Evolutionary conservation across 1,140 invertebrate genomes (phyloP).

Genomic region (Drosophila gunungcola): DNA sequence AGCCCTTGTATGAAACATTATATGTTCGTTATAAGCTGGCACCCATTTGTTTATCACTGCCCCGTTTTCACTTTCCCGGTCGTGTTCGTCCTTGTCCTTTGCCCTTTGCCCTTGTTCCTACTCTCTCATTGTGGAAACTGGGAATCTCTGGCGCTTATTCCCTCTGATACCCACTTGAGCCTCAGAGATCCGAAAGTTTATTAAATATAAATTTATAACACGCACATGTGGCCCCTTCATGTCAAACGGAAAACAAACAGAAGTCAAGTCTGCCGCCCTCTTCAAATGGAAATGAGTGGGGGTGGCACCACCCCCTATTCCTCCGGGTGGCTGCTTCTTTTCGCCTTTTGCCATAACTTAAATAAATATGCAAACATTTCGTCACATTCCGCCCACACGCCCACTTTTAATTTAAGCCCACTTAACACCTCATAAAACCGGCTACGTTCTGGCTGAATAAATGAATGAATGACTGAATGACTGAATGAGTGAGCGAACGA

Average conservation of each 20-base stretch:
- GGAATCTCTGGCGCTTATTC: conserved; percentile 7
- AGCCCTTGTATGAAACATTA: conserved; percentile 8
- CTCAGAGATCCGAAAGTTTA: conserved; percentile 60
- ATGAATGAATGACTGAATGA: conserved; percentile 40
- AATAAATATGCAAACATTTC: conserved; percentile 81
- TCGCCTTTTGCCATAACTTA: conserved; percentile 69
- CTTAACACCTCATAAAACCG: conserved; percentile 82
- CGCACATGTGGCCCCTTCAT: conserved; percentile 62
- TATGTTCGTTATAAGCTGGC: conserved; percentile 27
- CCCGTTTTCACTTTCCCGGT: conserved; percentile 22
- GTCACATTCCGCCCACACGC: conserved; percentile 60
- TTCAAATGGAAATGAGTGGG: conserved; percentile 39
- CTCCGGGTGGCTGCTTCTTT: conserved; percentile 34
- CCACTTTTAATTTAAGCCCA: conserved; percentile 80
- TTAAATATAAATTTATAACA: conserved; percentile 77
- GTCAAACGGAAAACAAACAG: conserved; percentile 60
- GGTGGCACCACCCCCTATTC: conserved; percentile 32
- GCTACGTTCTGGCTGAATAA: conserved; percentile 64
- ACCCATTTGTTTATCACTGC: conserved; percentile 26
- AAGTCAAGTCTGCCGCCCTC: conserved; percentile 64
- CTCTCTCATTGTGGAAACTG: not conserved
- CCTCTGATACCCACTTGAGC: conserved; percentile 53
- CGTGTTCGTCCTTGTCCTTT: conserved; percentile 4
- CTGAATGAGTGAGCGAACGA: not conserved
- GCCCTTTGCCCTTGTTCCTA: conserved; percentile 12